Conservation (phyloP, 2,113 vertebrate species). For the Lathamus discolor region DNA sequence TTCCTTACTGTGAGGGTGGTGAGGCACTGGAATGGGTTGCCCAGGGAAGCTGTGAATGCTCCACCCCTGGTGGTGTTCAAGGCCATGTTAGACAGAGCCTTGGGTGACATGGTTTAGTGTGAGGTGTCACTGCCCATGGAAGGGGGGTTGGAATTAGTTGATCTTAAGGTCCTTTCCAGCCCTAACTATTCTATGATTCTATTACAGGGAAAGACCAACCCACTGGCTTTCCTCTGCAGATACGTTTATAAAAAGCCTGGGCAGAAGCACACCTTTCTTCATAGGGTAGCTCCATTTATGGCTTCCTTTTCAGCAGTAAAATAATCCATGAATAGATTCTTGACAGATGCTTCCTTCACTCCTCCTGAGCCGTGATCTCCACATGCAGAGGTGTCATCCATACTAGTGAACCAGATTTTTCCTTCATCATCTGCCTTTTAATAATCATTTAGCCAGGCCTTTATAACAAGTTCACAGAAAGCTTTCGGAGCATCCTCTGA, state of each 20-base stretch:
- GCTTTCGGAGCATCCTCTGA: neutral
- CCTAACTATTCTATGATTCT: too few species aligned
- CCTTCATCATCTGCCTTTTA: neutral
- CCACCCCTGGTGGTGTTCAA: too few species aligned
- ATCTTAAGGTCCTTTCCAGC: too few species aligned
- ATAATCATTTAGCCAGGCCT: neutral
- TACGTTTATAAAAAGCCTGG: neutral
- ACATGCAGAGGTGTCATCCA: neutral
- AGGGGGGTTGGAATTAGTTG: too few species aligned
- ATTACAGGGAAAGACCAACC: neutral
- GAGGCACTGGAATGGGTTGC: too few species aligned
- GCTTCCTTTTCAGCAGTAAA: neutral
- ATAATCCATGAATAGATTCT: neutral
- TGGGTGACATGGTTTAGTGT: too few species aligned
- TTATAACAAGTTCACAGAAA: neutral
- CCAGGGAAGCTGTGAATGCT: too few species aligned
- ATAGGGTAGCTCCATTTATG: accelerated
- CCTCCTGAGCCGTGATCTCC: neutral
- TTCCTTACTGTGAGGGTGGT: too few species aligned
- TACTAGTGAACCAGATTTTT: neutral
- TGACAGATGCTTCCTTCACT: neutral
- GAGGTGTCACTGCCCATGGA: too few species aligned
- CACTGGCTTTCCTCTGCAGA: neutral
- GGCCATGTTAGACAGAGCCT: too few species aligned
- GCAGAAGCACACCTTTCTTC: neutral